A percentile compares a stretch with the other conserved stretches of the same genome.
These are phyloP conservation scores for Sialia sialis DNA, from an alignment of 2,113 vertebrate species.

Conservation along the genomic window DNA sequence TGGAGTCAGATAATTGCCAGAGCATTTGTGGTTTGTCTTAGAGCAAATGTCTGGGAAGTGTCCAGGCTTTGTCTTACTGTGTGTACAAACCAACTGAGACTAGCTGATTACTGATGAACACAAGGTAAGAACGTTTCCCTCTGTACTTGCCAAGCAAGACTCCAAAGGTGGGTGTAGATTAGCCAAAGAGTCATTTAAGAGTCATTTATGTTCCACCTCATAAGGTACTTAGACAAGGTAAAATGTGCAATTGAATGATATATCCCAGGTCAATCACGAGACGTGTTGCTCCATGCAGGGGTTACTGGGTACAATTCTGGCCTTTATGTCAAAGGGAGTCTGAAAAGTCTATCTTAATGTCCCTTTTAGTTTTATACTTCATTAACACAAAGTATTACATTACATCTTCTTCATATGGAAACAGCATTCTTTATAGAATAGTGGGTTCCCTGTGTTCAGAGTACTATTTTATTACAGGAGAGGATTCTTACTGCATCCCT, in stretches of 20 bases:
- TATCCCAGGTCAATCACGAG: not conserved
- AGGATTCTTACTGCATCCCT: not conserved
- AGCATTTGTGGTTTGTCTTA: slow-evolving; percentile 16
- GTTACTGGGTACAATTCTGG: not conserved
- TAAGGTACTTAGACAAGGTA: not conserved
- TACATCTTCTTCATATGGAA: not conserved
- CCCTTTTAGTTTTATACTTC: not conserved
- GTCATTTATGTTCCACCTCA: not conserved
- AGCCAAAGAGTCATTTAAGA: not conserved
- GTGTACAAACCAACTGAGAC: not conserved
- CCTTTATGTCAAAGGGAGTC: not conserved
- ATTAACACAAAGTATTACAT: not conserved
- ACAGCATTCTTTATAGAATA: not conserved
- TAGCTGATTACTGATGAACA: not conserved
- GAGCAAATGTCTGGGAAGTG: slow-evolving; percentile 9
- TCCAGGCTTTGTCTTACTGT: not conserved
- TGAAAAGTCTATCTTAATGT: not conserved
- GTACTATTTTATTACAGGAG: not conserved
- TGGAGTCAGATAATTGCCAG: not conserved
- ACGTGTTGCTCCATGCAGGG: not conserved
- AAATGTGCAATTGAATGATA: not conserved
- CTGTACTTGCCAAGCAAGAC: not conserved
- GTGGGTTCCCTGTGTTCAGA: not conserved
- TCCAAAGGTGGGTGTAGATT: not conserved
- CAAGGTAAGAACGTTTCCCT: not conserved